Percentiles rank a stretch among this genome's conserved stretches.
These are phyloP conservation scores for Drosophila ogumai DNA, from an alignment of 1,140 invertebrate genomes.

Conservation along the genomic window DNA sequence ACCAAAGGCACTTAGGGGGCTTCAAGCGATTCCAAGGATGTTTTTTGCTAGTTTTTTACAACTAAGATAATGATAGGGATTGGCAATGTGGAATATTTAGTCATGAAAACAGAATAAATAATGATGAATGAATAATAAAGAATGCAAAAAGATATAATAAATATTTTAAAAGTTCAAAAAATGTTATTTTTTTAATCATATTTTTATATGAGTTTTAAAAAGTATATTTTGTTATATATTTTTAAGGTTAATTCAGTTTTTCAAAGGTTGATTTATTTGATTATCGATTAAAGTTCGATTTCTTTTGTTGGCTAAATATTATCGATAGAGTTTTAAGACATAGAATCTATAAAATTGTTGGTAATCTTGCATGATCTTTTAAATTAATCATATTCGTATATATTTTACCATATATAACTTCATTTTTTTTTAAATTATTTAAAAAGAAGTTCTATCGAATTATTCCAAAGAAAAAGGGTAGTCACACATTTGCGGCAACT, in stretches of 20 bases:
- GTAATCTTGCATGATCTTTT: background rate
- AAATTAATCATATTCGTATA: background rate
- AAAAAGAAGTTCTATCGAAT: background rate
- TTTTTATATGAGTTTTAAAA: background rate
- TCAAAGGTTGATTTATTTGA: background rate
- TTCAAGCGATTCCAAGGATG: background rate
- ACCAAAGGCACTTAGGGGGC: background rate
- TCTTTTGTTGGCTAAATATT: background rate
- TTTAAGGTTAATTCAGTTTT: background rate
- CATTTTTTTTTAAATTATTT: background rate
- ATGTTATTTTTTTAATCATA: no score
- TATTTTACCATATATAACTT: no score
- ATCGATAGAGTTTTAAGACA: no score
- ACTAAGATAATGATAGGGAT: background rate
- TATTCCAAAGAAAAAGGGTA: background rate
- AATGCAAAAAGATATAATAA: no score
- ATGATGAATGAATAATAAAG: background rate
- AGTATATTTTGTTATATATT: background rate
- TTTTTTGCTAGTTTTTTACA: background rate
- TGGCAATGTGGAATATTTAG: background rate
- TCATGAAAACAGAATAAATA: background rate
- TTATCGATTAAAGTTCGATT: background rate
- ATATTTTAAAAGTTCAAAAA: no score
- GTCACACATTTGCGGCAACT: constrained; percentile 2
- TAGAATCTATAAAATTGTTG: background rate